These are phyloP conservation scores for Parochlus steinenii DNA, from an alignment of 2,888 invertebrate species.

Conservation along the genomic window DNA sequence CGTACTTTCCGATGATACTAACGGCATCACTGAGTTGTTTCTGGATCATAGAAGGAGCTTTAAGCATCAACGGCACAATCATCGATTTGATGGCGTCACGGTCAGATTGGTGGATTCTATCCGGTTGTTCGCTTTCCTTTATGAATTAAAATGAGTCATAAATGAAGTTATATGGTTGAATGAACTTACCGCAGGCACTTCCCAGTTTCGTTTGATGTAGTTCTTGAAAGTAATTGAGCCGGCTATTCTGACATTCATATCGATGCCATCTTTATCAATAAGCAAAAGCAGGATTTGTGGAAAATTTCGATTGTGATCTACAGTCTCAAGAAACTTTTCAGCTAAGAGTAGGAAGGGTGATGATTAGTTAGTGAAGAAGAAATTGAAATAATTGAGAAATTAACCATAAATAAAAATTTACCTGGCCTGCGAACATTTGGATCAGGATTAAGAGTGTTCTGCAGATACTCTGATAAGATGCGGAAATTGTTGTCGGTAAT, in stretches of 20 bases:
- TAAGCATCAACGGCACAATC: constrained; percentile 85
- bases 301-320: constrained; percentile 83
- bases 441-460: constrained; percentile 77
- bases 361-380: constrained; percentile 2
- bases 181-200: constrained; percentile 43
- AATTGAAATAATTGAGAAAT: constrained; percentile 3
- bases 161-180: constrained; percentile 2
- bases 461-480: constrained; percentile 66
- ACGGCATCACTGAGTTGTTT: constrained; percentile 91
- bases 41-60: constrained; percentile 77
- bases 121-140: constrained; percentile 54
- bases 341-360: constrained; percentile 35
- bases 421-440: constrained; percentile 68
- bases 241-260: constrained; percentile 68
- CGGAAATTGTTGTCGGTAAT: constrained; percentile 71
- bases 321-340: constrained; percentile 78
- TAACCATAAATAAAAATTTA: constrained; percentile 25
- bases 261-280: constrained; percentile 65
- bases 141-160: constrained; percentile 13
- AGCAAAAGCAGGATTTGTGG: constrained; percentile 70
- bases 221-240: constrained; percentile 95
- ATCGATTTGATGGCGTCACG: constrained; percentile 63
- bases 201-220: constrained; percentile 92
- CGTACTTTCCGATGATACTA: constrained; percentile 87
- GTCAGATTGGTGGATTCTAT: constrained; percentile 67